Conservation (phyloP, 2,888 invertebrate genomes). For the Stegana nigrithorax region DNA sequence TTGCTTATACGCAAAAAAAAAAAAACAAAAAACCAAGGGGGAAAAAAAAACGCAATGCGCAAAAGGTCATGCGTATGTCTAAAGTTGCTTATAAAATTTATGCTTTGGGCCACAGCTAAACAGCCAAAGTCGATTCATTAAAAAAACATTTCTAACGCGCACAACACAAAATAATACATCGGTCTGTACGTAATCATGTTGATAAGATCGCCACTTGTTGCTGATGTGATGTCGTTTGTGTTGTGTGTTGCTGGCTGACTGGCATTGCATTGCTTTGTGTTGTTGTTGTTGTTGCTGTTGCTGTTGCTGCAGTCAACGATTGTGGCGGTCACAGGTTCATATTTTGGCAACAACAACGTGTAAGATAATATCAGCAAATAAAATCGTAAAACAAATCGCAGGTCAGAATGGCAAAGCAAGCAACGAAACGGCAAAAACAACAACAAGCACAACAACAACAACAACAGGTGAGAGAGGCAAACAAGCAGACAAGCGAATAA, state of each 20-base stretch:
- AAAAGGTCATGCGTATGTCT: too few relatives aligned
- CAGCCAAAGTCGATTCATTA: too few relatives aligned
- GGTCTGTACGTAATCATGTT: constrained; percentile 8
- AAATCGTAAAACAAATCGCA: constrained; percentile 11
- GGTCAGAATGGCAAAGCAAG: not conserved
- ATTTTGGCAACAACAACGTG: not conserved
- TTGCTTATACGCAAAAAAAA: not conserved
- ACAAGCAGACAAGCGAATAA: not conserved
- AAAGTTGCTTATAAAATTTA: not conserved
- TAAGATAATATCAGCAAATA: constrained; percentile 1
- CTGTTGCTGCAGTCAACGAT: constrained; percentile 16
- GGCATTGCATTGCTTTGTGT: constrained; percentile 37
- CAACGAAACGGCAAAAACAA: constrained; percentile 9
- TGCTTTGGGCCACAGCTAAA: too few relatives aligned
- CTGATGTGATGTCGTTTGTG: constrained; percentile 6
- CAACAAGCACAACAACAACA: constrained; percentile 22
- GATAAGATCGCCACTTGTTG: constrained; percentile 18
- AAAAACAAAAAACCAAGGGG: too few relatives aligned
- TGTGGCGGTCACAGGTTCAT: constrained; percentile 9
- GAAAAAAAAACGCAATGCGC: too few relatives aligned
- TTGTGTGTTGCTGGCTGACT: not conserved
- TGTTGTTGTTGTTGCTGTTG: constrained; percentile 30
- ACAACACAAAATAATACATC: constrained; percentile 11
- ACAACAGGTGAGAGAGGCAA: not conserved
- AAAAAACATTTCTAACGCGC: too few relatives aligned